Conservation (phyloP, 2,113 vertebrate species). For the Uria lomvia region DNA sequence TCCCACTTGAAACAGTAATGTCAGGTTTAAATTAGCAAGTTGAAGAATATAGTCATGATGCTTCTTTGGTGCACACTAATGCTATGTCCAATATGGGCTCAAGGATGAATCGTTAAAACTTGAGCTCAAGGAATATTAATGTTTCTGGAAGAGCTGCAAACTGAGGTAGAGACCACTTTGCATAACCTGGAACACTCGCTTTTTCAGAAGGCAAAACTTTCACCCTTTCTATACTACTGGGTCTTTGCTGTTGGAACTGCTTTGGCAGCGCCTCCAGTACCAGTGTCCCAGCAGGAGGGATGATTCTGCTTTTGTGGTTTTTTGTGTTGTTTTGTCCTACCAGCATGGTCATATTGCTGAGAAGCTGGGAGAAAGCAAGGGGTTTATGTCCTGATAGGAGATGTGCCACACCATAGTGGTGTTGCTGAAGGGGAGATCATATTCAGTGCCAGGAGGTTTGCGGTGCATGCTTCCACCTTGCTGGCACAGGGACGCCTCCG, state of each 20-base stretch:
- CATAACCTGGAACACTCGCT: fast-evolving
- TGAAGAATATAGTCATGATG: background rate
- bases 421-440: fast-evolving
- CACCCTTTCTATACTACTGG: fast-evolving
- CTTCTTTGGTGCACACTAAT: background rate
- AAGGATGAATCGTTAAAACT: background rate
- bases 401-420: fast-evolving
- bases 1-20: background rate
- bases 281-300: background rate
- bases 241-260: background rate
- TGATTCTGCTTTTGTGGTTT: background rate
- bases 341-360: fast-evolving
- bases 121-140: background rate
- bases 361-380: background rate
- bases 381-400: background rate
- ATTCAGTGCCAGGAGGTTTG: background rate
- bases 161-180: background rate
- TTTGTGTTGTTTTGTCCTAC: background rate
- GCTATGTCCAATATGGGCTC: fast-evolving
- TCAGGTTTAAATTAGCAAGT: background rate
- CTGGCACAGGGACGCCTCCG: background rate
- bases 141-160: background rate
- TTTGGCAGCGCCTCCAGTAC: background rate
- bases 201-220: too few relatives aligned
- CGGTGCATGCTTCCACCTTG: background rate